Base-by-base conservation (phyloP, 2,797 vertebrate species). In the Chiloscyllium punctatum region DNA sequence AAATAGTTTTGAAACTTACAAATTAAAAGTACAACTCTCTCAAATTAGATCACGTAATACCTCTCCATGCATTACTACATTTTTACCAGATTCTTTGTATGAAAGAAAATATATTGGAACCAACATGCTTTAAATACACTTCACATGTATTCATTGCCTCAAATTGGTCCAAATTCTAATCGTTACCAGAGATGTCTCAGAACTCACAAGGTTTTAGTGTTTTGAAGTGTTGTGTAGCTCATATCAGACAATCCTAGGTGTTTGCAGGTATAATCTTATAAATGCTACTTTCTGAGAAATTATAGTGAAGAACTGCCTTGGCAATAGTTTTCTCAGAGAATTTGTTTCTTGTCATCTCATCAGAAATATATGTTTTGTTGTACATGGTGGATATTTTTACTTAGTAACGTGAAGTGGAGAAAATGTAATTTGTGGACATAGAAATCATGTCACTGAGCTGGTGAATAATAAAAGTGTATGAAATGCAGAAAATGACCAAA, bases 1-100 rank as follows among this genome's bases (percentile, higher is more conserved):
- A 74, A 79, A 86, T 95, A 48, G 13, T 77, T 72, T 95, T 30
- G 98, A 91, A 91, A 91, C 33, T n/a, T 33, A n/a, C 53, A 33
- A n/a, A n/a, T 48, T 66, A n/a, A 66, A 91, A 91, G 27, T n/a
- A 62, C 15, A 48, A 86, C 42, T 42, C 37, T 42, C 37, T 42
- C 82, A 86, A 86, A 86, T 21, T 21, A 1, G 18, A 16, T 86
- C 16, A 25, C 6, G 37, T 21, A 48, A 51, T 42, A 16, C 37
- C 33, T n/a, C 8, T 51, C 48, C 82, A 23, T 48, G 37, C 48
- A 25, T 62, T 6, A 86, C 1, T 69, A 69, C 68, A 23, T 69
- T 69, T 16, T 69, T 23, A 69, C 68, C 68, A 69, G 68, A 23
- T 5, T 48, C 21, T 23, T 48, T 86, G 86, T 23, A 86, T 42